Conservation (phyloP, 2,113 vertebrate genomes). For the Siniperca knerii region DNA sequence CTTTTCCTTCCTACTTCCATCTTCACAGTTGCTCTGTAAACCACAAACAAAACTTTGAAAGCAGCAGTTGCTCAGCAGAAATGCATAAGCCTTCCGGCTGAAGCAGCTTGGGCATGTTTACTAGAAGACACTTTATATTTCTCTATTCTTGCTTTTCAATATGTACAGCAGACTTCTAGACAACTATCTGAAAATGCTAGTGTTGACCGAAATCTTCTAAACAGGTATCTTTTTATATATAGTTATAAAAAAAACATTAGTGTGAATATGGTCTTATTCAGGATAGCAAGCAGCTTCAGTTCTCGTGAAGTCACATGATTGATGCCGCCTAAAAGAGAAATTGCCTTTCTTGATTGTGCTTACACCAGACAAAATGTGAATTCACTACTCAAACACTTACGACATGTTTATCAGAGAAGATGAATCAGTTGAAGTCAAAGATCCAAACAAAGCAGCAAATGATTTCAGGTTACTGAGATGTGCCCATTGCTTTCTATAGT, state of each 20-base stretch:
- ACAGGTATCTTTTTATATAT: not conserved
- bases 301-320: not conserved
- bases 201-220: not conserved
- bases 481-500: constrained; percentile 28
- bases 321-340: constrained; percentile 22
- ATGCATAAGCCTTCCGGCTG: not conserved
- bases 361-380: constrained; percentile 64
- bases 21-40: not conserved
- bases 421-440: not conserved
- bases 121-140: not conserved
- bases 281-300: constrained; percentile 42
- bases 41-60: not conserved
- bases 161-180: not conserved
- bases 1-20: not conserved
- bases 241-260: not conserved
- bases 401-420: not conserved
- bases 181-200: not conserved
- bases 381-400: constrained; percentile 37
- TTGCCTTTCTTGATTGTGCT: constrained; percentile 46
- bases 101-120: not conserved
- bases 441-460: not conserved
- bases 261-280: constrained; percentile 60
- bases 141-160: not conserved
- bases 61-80: not conserved
- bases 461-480: constrained; percentile 23